These are phyloP conservation scores for Uropsilus gracilis DNA, from an alignment of 2,113 vertebrate genomes.

Conservation along the genomic window DNA sequence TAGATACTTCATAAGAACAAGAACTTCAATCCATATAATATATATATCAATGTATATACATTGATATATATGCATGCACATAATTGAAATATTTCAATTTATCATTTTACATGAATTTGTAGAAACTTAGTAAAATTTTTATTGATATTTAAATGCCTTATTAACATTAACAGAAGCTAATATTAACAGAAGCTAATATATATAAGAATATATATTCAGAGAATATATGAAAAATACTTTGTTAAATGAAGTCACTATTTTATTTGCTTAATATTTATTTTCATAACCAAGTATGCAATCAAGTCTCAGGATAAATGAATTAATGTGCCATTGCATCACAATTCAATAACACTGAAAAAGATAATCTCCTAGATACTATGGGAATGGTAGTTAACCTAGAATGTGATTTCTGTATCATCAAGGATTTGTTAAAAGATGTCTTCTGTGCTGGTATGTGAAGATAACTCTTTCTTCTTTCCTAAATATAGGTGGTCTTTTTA, in stretches of 20 bases:
- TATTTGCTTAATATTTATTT: neutral
- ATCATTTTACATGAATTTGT: neutral
- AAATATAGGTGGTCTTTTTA: neutral
- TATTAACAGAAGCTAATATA: too few species aligned
- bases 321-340: neutral
- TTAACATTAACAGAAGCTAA: too few species aligned
- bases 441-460: neutral
- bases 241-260: neutral
- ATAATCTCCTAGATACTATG: neutral
- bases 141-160: neutral
- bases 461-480: neutral
- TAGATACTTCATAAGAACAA: neutral
- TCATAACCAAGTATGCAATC: neutral
- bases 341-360: neutral
- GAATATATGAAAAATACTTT: neutral
- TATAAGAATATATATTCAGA: too few species aligned
- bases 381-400: neutral
- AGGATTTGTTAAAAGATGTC: neutral
- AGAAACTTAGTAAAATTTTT: neutral
- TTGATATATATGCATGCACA: neutral
- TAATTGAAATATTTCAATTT: neutral
- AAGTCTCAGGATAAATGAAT: neutral
- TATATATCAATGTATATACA: too few species aligned
- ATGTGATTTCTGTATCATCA: neutral
- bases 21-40: neutral